Conservation (phyloP, 2,113 vertebrate species). For the Isurus oxyrinchus region DNA sequence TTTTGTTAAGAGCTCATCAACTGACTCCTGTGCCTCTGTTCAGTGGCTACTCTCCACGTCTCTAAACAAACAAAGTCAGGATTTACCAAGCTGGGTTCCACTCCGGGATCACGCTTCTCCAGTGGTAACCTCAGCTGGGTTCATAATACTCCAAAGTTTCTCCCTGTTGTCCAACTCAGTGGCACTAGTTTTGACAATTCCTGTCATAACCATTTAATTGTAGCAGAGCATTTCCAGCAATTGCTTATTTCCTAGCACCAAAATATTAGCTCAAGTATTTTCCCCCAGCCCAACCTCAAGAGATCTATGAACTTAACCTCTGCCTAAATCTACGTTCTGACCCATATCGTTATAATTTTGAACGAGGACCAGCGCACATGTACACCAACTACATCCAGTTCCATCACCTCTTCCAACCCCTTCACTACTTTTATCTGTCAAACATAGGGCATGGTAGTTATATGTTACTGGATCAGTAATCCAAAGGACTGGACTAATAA, state of each 20-base stretch:
- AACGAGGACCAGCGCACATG: background rate
- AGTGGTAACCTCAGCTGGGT: too few species aligned
- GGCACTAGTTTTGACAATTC: background rate
- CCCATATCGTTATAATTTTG: background rate
- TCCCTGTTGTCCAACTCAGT: background rate
- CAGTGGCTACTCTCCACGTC: too few species aligned
- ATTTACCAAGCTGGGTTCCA: too few species aligned
- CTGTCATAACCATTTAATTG: background rate
- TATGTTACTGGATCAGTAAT: too few species aligned
- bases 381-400: background rate
- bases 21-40: too few species aligned
- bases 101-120: too few species aligned
- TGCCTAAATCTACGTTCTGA: background rate
- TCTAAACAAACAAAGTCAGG: too few species aligned
- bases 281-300: background rate
- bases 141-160: too few species aligned
- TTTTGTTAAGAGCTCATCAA: too few species aligned
- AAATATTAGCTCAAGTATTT: background rate
- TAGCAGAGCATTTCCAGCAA: background rate
- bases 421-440: too few species aligned
- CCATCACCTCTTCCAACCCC: background rate
- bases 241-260: background rate
- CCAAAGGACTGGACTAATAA: too few species aligned
- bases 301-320: background rate
- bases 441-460: too few species aligned